Conservation (phyloP, 1,140 invertebrate species). For the Lithobius niger region DNA sequence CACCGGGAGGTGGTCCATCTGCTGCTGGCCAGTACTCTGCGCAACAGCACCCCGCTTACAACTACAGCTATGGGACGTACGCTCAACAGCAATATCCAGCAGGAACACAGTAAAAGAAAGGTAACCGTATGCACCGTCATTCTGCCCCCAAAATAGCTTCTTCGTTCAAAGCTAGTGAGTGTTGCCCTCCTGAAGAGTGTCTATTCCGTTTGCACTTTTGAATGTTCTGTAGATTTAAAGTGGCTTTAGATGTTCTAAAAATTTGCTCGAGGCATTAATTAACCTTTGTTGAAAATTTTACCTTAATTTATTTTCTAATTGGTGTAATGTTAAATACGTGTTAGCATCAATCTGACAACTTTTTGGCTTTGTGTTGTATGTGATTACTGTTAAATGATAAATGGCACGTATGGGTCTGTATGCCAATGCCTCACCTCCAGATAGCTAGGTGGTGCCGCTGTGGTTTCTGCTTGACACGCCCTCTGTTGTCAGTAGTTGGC, state of each 20-base stretch:
- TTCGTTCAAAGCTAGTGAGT: neutral
- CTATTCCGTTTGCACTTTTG: neutral
- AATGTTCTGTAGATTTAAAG: neutral
- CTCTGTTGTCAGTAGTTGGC: neutral
- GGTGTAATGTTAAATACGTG: too few relatives aligned
- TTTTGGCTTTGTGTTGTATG: too few relatives aligned
- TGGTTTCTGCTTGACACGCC: too few relatives aligned
- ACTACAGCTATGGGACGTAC: slow-evolving; percentile 4
- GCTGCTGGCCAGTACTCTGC: neutral
- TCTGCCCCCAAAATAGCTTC: neutral
- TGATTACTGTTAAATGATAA: too few relatives aligned
- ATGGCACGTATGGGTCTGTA: too few relatives aligned
- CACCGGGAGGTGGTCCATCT: neutral
- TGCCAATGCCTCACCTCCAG: too few relatives aligned
- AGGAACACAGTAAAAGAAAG: neutral
- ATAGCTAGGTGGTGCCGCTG: too few relatives aligned
- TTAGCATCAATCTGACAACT: too few relatives aligned
- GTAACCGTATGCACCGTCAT: neutral
- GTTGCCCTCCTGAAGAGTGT: neutral
- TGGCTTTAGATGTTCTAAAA: neutral
- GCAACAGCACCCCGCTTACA: slow-evolving; percentile 6
- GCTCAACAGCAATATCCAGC: slow-evolving; percentile 1
- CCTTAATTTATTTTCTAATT: too few relatives aligned
- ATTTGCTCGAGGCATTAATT: neutral
- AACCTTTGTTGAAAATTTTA: neutral